Conservation (phyloP, 2,888 invertebrate species). For the Physocephala rufipes region DNA sequence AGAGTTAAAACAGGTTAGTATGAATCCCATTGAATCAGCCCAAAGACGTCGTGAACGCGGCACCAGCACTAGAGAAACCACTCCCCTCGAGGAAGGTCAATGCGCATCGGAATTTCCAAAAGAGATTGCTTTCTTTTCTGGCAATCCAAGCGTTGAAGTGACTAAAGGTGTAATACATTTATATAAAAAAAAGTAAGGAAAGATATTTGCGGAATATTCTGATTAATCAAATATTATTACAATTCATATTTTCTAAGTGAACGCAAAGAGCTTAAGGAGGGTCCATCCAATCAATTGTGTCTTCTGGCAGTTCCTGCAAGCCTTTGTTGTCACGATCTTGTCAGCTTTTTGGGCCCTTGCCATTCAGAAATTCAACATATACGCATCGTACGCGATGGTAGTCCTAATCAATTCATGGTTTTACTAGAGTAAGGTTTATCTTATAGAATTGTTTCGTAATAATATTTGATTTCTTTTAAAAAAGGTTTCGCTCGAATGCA, state of each 20-base stretch:
- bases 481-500: slow-evolving; percentile 75
- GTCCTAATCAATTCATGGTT: slow-evolving; percentile 98
- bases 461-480: background rate
- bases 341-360: slow-evolving; percentile 94
- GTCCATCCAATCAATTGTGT: slow-evolving; percentile 85
- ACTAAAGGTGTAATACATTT: slow-evolving; percentile 97
- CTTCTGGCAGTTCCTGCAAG: slow-evolving; percentile 89
- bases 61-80: slow-evolving; percentile 71
- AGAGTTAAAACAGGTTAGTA: slow-evolving; percentile 18
- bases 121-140: slow-evolving; percentile 86
- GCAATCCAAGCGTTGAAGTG: slow-evolving; percentile 96
- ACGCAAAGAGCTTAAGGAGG: slow-evolving; percentile 75
- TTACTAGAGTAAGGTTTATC: slow-evolving; percentile 85
- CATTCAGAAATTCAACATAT: slow-evolving; percentile 90
- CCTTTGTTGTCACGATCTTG: slow-evolving; percentile 90
- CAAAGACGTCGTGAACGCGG: slow-evolving; percentile 43
- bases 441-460: slow-evolving; percentile 38
- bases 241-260: slow-evolving; percentile 68
- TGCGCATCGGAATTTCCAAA: slow-evolving; percentile 64
- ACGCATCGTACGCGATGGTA: slow-evolving; percentile 88
- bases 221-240: no score
- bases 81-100: slow-evolving; percentile 61
- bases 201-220: no score
- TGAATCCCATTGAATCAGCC: background rate
- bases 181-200: slow-evolving; percentile 92